Base-by-base conservation (phyloP, 2,113 vertebrate species). In the Pionites leucogaster region DNA sequence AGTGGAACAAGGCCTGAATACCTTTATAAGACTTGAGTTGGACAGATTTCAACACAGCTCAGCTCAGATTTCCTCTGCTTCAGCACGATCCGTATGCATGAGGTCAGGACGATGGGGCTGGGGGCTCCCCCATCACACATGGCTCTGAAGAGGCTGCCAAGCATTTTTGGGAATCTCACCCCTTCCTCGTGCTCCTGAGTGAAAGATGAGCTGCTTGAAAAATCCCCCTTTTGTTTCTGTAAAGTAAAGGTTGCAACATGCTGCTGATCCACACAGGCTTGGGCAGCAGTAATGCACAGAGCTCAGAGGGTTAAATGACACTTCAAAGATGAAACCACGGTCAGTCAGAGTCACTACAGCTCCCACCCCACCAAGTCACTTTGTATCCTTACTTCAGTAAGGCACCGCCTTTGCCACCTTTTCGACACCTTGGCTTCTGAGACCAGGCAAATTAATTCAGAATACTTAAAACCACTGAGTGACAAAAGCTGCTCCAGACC, bases 1-100 rank as follows among this genome's bases (percentile, higher is more conserved):
- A 76, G 47, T 79, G 83, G 74, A 95, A 75, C 49, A 82, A 95
- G 65, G 82, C 62, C 89, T 87, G 69, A 95, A 74, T 59, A 94
- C 69, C 78, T 90, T 62, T 72, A 33, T 84, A 94, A 87, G 46
- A 49, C 84, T 92, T 57, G 68, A 35, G 52, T 46, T 87, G 88
- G 88, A 64, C 69, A 94, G 83, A 71, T 84, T 92, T 84, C 69
- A 86, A 33, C 83, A 57, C 52, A 84, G 90, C 55, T 77, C 60
- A 93, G 93, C 88, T 97, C 88, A 35, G 42, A 82, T 92, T 93
- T 88, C 86, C 52, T 77, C 82, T 81, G 71, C 62, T 90, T 93
- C 84, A 95, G 91, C 84, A 89, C 52, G 69, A 90, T 86, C 62
- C 7, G 0, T 4, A 39, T 3, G 1, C n/a, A 17, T 19, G 74